A percentile compares a stretch with the other conserved stretches of the same genome.
phyloP scores from a whole-genome alignment of 2,888 invertebrate species.

The Coleophora deauratella region DNA sequence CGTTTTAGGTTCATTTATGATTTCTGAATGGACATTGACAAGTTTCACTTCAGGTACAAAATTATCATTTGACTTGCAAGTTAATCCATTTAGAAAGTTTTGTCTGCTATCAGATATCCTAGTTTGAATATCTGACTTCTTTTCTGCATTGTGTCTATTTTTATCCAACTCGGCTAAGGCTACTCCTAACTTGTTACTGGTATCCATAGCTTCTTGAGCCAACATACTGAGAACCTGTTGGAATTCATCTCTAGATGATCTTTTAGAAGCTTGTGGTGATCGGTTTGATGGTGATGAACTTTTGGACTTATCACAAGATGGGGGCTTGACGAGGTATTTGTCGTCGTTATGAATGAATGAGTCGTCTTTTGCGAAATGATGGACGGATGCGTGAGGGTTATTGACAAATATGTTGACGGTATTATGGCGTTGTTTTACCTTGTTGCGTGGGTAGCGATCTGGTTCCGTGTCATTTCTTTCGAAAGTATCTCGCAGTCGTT shows the following conservation, averaged over 20 bases:
- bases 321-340: conserved; percentile 62
- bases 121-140: conserved; percentile 57
- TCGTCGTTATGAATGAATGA: conserved; percentile 68
- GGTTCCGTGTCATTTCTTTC: conserved; percentile 61
- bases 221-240: conserved; percentile 83
- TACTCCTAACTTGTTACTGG: conserved; percentile 79
- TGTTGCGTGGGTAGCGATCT: conserved; percentile 60
- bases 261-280: conserved; percentile 66
- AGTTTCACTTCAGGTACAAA: conserved; percentile 35
- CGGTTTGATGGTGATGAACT: conserved; percentile 74
- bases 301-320: conserved; percentile 69
- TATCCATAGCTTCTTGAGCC: conserved; percentile 83
- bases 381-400: conserved; percentile 58
- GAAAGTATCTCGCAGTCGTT: conserved; percentile 57
- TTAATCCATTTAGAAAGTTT: conserved; percentile 63
- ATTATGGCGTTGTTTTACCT: conserved; percentile 71
- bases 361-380: conserved; percentile 69
- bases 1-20: conserved; percentile 23
- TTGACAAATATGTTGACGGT: conserved; percentile 66
- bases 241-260: conserved; percentile 69
- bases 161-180: conserved; percentile 76
- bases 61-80: conserved; percentile 41
- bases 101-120: conserved; percentile 65
- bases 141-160: conserved; percentile 57
- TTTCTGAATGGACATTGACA: conserved; percentile 37